Conservation (phyloP, 30 jellyfish, hydroid and myxozoan genomes). For the Sanderia malayensis region DNA sequence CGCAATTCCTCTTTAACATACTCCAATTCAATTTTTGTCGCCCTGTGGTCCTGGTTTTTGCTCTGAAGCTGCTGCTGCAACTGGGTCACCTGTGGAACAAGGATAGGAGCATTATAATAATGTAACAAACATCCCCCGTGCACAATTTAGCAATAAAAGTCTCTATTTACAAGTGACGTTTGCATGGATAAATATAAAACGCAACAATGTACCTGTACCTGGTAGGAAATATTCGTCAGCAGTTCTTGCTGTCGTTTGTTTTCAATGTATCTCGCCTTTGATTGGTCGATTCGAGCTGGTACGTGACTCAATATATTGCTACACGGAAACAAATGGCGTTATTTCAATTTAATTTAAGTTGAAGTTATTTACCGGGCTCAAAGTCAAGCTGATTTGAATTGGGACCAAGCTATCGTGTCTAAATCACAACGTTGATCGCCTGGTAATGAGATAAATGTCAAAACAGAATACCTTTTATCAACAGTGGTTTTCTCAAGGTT, state of each 20-base stretch:
- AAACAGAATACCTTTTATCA: background rate
- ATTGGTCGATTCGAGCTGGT: background rate
- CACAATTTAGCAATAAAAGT: too few species aligned
- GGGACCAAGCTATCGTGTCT: too few species aligned
- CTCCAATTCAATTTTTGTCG: background rate
- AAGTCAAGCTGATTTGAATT: too few species aligned
- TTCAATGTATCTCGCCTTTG: background rate
- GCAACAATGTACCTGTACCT: too few species aligned
- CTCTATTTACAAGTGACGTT: too few species aligned
- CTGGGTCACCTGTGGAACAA: background rate
- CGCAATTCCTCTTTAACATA: background rate
- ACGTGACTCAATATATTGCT: background rate
- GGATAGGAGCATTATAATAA: too few species aligned
- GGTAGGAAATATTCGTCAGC: background rate
- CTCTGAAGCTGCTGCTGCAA: background rate
- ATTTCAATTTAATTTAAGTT: too few species aligned
- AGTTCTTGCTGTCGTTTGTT: background rate
- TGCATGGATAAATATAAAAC: too few species aligned
- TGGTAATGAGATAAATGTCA: background rate
- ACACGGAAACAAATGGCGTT: too few species aligned
- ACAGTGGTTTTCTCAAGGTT: background rate
- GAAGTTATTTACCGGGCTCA: too few species aligned
- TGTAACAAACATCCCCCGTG: too few species aligned
- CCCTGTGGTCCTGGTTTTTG: conserved; percentile 1
- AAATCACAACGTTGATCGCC: too few species aligned